phyloP scores from a whole-genome alignment of 2,888 invertebrate species.

The Brachypalpus laphriformis region DNA sequence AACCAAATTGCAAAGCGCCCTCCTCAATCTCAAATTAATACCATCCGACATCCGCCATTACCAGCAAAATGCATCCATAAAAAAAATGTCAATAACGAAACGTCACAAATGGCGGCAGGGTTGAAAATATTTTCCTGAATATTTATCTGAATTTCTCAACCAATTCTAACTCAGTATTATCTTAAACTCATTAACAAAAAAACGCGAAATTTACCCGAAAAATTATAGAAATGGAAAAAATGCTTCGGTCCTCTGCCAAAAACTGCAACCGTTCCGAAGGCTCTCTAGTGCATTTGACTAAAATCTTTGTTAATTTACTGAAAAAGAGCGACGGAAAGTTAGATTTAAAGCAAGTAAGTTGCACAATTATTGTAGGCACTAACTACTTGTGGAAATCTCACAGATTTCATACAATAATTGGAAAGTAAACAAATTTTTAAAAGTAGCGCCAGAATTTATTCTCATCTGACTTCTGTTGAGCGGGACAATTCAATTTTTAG shows the following conservation, averaged over 20 bases:
- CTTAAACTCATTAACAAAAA: constrained; percentile 18
- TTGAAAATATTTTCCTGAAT: constrained; percentile 77
- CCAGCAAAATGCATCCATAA: constrained; percentile 10
- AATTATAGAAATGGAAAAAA: not conserved
- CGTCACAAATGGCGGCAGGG: constrained; percentile 82
- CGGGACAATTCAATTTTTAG: constrained; percentile 61
- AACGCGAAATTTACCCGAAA: not conserved
- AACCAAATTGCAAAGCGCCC: not conserved
- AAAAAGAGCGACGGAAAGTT: constrained; percentile 80
- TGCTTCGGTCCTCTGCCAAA: constrained; percentile 21
- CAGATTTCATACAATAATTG: constrained; percentile 2
- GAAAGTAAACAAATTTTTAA: constrained; percentile 69
- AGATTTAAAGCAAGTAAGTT: constrained; percentile 81
- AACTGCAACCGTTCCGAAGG: constrained; percentile 79
- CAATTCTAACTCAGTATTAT: constrained; percentile 3
- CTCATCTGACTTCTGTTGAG: constrained; percentile 51
- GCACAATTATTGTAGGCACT: not conserved
- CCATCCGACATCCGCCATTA: not conserved
- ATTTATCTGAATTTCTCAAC: constrained; percentile 14
- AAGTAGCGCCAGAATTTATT: constrained; percentile 65
- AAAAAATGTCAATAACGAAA: constrained; percentile 78
- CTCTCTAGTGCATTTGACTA: constrained; percentile 81
- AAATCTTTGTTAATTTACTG: constrained; percentile 81
- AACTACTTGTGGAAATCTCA: not conserved
- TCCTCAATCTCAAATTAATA: not conserved